Base-by-base conservation (phyloP, 2,888 invertebrate genomes). In the Dendrolimus houi region DNA sequence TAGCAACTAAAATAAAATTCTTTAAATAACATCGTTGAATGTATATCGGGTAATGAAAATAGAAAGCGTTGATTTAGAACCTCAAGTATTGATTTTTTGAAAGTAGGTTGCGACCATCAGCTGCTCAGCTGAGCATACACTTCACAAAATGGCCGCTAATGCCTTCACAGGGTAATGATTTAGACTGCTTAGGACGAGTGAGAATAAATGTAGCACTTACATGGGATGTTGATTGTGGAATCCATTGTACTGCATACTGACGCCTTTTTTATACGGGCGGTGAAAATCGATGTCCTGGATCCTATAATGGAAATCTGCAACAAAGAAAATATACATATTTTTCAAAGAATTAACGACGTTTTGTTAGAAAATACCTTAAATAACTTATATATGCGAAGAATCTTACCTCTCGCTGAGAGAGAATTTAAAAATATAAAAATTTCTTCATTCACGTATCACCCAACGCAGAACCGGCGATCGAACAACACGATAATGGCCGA, bases 401-500 rank as follows among this genome's bases (percentile, higher is more conserved):
- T 77, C 83, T 82, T 74, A 91, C 91, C 91, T 90, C 91, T 89
- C 90, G 73, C 63, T 75, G 72, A 72, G 90, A 90, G 90, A 90
- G 90, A 88, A 83, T 89, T 82, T 83, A 65, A 71, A 77, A 74
- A 68, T 72, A 73, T 72, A 69, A 68, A 69, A 68, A 67, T 76
- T 79, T 82, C 63, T 69, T 81, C 87, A 87, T 88, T 81, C 83
- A 82, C 83, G 69, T 67, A 70, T 72, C 75, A 77, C 77, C 76
- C 77, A 77, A 72, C 74, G 74, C 87, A 85, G 83, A 87, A 90
- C 89, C 90, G 91, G 91, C 89, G 92, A 92, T 92, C 89, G 92
- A 93, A 92, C 93, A 92, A 92, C 91, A 92, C 92, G 87, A 86
- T 90, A 91, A 91, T 92, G 92, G 89, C 83, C 57, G 75, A 74